Conservation (phyloP, 2,888 invertebrate species). For the Cheilosia vernalis region DNA sequence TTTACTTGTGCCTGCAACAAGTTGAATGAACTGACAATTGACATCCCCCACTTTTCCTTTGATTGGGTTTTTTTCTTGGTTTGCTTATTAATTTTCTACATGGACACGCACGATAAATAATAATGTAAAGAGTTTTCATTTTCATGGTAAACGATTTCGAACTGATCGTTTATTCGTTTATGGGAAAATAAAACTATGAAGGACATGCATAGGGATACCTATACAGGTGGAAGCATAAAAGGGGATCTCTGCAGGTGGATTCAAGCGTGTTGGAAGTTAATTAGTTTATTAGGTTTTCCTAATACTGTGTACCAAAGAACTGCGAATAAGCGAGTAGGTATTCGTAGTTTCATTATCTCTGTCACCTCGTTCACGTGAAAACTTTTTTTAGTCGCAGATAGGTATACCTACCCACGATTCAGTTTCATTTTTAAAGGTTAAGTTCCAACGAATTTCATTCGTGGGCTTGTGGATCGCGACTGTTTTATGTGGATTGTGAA, state of each 20-base stretch:
- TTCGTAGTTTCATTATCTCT: too few relatives aligned
- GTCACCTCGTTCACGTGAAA: too few relatives aligned
- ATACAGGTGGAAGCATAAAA: slow-evolving; percentile 3
- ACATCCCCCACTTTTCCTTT: slow-evolving; percentile 23
- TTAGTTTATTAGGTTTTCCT: neutral
- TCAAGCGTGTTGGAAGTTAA: slow-evolving; percentile 6
- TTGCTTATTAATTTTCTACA: slow-evolving; percentile 66
- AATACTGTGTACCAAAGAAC: neutral
- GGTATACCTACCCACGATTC: too few relatives aligned
- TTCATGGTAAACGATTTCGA: slow-evolving; percentile 30
- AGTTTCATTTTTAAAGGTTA: too few relatives aligned
- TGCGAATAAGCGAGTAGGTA: too few relatives aligned
- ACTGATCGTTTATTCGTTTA: slow-evolving; percentile 15
- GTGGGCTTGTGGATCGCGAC: too few relatives aligned
- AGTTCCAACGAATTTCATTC: too few relatives aligned
- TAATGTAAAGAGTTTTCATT: slow-evolving; percentile 32
- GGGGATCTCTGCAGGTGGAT: neutral
- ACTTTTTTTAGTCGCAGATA: too few relatives aligned
- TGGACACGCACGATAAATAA: slow-evolving; percentile 57
- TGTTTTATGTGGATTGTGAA: too few relatives aligned
- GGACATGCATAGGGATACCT: neutral
- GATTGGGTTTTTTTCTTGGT: slow-evolving; percentile 20
- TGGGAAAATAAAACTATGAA: slow-evolving; percentile 13
- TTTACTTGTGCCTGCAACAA: slow-evolving; percentile 29
- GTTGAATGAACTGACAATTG: slow-evolving; percentile 40